Conservation (phyloP, 2,113 vertebrate genomes). For the Bambusicola thoracicus region DNA sequence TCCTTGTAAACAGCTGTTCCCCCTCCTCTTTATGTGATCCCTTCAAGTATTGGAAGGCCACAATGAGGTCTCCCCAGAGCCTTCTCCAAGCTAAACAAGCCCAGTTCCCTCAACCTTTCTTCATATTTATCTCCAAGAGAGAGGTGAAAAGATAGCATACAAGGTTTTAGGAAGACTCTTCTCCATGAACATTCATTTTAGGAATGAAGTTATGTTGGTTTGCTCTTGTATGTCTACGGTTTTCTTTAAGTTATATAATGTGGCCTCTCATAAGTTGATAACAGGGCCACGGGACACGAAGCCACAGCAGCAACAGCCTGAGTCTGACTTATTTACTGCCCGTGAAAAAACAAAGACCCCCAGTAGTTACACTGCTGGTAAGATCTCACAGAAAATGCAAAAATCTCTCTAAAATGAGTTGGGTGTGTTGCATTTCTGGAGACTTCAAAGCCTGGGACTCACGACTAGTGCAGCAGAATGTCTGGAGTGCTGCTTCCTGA, state of each 20-base stretch:
- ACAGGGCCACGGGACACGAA: neutral
- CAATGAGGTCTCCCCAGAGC: no score
- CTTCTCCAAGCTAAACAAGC: no score
- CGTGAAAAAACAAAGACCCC: neutral
- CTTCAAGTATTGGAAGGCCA: no score
- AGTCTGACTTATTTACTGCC: neutral
- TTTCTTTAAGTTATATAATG: neutral
- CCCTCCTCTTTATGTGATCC: no score
- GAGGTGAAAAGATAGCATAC: neutral
- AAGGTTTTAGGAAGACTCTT: neutral
- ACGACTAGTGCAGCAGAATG: neutral
- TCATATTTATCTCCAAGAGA: neutral
- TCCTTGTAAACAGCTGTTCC: no score
- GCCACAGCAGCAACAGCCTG: neutral
- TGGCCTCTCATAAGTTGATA: no score
- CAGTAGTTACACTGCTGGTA: neutral
- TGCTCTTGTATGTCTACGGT: neutral
- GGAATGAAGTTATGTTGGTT: neutral
- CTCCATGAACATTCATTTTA: neutral
- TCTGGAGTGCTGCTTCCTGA: neutral
- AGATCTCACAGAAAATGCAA: neutral
- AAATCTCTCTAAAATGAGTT: neutral
- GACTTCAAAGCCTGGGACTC: neutral
- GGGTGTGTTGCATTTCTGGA: neutral
- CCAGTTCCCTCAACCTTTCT: no score